phyloP scores from a whole-genome alignment of 2,113 vertebrate species.

The Meleagris gallopavo region DNA sequence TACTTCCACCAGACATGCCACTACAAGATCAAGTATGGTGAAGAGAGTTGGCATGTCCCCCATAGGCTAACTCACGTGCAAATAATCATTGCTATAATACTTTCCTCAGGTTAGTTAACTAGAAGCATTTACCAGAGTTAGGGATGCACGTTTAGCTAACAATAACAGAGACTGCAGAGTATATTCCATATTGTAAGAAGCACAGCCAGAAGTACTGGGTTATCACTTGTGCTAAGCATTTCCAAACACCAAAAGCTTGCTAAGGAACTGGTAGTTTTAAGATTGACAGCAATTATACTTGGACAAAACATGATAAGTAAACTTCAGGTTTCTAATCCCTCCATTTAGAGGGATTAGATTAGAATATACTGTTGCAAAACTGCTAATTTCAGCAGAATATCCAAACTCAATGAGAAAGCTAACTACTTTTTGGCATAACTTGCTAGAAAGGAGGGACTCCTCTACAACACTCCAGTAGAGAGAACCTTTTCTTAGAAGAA shows the following conservation, averaged over 20 bases:
- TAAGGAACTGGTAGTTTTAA: neutral
- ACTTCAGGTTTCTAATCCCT: accelerated
- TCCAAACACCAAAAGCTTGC: neutral
- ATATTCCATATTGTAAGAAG: neutral
- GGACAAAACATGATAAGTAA: neutral
- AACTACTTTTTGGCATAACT: neutral
- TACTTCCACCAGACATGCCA: neutral
- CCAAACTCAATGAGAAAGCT: neutral
- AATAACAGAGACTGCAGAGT: neutral
- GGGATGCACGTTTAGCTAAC: neutral
- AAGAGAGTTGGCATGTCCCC: neutral
- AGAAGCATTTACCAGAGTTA: neutral
- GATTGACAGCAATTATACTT: neutral
- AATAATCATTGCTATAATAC: neutral
- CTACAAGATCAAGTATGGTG: neutral
- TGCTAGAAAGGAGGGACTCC: accelerated
- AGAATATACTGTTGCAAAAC: neutral
- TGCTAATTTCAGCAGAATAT: neutral
- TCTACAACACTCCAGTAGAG: neutral
- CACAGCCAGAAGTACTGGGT: neutral
- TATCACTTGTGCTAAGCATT: neutral
- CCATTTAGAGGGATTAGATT: neutral
- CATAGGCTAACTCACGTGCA: neutral
- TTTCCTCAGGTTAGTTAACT: neutral
- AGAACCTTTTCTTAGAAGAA: neutral